These are phyloP conservation scores for Scelioninae gen. 1 DNA, from an alignment of 2,888 invertebrate species.

Conservation along the genomic window DNA sequence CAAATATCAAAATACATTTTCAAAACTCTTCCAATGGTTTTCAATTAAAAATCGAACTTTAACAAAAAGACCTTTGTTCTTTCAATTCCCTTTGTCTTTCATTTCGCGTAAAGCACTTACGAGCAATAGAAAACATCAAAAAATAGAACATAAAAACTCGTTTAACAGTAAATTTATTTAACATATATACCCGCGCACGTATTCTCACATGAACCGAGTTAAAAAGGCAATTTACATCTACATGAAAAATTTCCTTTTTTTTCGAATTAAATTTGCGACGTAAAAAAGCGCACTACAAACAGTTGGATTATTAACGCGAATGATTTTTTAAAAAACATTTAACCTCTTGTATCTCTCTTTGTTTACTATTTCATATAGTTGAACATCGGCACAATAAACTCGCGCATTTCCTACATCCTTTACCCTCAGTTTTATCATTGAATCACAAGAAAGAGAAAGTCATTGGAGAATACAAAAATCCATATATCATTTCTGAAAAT, in stretches of 20 bases:
- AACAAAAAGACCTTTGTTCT: not conserved
- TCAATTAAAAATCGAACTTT: not conserved
- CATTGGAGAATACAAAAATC: constrained; percentile 26
- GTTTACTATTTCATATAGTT: constrained; percentile 44
- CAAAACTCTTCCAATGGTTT: not conserved
- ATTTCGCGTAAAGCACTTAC: not conserved
- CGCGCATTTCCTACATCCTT: constrained; percentile 37
- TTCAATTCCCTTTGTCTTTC: constrained; percentile 3
- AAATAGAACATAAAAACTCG: constrained; percentile 19
- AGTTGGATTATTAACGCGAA: not conserved
- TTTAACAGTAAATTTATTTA: constrained; percentile 22
- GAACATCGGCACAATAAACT: constrained; percentile 36
- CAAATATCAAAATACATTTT: too few species aligned
- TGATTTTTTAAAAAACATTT: constrained; percentile 29
- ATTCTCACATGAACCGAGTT: not conserved
- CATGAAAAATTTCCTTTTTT: constrained; percentile 19
- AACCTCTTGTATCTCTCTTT: constrained; percentile 23
- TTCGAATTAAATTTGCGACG: not conserved
- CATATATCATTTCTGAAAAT: constrained; percentile 3
- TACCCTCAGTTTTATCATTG: constrained; percentile 16
- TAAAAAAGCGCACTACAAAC: not conserved
- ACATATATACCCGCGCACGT: not conserved
- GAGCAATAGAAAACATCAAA: constrained; percentile 17
- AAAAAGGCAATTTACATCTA: constrained; percentile 27
- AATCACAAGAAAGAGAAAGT: constrained; percentile 34